Base-by-base conservation (phyloP, 2,888 invertebrate species). In the Rotaria macrura region DNA sequence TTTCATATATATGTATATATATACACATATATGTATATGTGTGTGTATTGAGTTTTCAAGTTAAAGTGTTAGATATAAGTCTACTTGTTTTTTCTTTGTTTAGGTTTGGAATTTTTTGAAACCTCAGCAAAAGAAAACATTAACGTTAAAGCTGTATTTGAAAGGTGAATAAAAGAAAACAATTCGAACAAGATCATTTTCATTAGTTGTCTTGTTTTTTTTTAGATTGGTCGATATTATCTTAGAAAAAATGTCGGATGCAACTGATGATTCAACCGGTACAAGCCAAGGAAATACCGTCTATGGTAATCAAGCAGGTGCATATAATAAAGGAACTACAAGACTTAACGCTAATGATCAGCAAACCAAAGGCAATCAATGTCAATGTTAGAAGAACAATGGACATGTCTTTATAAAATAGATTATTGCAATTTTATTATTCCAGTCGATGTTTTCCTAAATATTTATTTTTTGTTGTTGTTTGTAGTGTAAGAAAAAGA, bases 51-150 rank as follows among this genome's bases (percentile, higher is more conserved):
- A n/a, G n/a, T n/a, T n/a, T n/a, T n/a, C n/a, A n/a, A n/a, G n/a
- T n/a, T n/a, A n/a, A n/a, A n/a, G n/a, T n/a, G n/a, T n/a, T n/a
- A n/a, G n/a, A n/a, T n/a, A n/a, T n/a, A n/a, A n/a, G n/a, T n/a
- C n/a, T n/a, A n/a, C n/a, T n/a, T n/a, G n/a, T 79, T 57, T 85
- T 85, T 83, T 49, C 23, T 87, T 89, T 49, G 49, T 49, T 65
- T 88, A 91, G 91, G 97, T 54, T 95, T 99, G n/a, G 97, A 98
- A 92, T 99, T 99, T 92, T 99, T 96, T 90, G 99, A 99, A 92
- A 97, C 99, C 85, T 99, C 98, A 87, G 99, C 99, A 89, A 99
- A 99, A 92, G 99, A 99, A 92, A 99, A 99, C 92, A 95, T 98
- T 91, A 97, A 99, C 91, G 99, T 99, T 89, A 99, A 99, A 88